Evolutionary conservation across 2,888 invertebrate genomes (phyloP).

Genomic region (Dasysyrphus tricinctus): DNA sequence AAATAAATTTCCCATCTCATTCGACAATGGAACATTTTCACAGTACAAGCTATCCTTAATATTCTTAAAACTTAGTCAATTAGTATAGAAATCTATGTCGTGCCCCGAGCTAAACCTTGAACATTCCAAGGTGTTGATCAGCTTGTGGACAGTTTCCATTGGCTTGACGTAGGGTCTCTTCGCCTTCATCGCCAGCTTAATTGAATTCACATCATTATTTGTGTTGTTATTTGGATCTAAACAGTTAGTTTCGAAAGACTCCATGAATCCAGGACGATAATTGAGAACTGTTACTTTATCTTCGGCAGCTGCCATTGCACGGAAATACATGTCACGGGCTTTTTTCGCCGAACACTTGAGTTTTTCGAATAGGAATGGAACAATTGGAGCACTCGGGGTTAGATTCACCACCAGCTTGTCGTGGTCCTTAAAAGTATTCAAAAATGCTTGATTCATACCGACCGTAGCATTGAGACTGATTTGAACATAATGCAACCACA

Average conservation of each 20-base stretch:
- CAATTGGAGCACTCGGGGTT: slow-evolving; percentile 79
- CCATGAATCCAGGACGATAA: slow-evolving; percentile 80
- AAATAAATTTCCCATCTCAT: neutral
- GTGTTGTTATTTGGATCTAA: slow-evolving; percentile 80
- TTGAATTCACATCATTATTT: slow-evolving; percentile 75
- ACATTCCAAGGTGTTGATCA: slow-evolving; percentile 80
- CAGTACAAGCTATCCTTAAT: neutral
- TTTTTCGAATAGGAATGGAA: slow-evolving; percentile 79
- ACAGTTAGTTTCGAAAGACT: slow-evolving; percentile 76
- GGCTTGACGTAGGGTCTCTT: slow-evolving; percentile 77
- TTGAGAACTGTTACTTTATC: slow-evolving; percentile 79
- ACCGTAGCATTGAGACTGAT: slow-evolving; percentile 79
- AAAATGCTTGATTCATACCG: slow-evolving; percentile 80
- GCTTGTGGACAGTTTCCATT: slow-evolving; percentile 78
- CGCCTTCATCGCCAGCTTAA: slow-evolving; percentile 68
- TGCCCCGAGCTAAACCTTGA: slow-evolving; percentile 81
- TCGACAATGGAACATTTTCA: neutral
- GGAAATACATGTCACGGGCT: slow-evolving; percentile 82
- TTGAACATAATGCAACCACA: slow-evolving; percentile 79
- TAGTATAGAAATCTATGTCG: slow-evolving; percentile 81
- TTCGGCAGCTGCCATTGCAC: slow-evolving; percentile 79
- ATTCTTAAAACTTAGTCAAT: slow-evolving; percentile 59
- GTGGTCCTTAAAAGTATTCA: slow-evolving; percentile 66
- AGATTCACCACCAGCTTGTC: slow-evolving; percentile 80
- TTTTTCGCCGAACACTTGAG: slow-evolving; percentile 80